Conservation (phyloP, 2,888 invertebrate genomes). For the Cantharis rufa region DNA sequence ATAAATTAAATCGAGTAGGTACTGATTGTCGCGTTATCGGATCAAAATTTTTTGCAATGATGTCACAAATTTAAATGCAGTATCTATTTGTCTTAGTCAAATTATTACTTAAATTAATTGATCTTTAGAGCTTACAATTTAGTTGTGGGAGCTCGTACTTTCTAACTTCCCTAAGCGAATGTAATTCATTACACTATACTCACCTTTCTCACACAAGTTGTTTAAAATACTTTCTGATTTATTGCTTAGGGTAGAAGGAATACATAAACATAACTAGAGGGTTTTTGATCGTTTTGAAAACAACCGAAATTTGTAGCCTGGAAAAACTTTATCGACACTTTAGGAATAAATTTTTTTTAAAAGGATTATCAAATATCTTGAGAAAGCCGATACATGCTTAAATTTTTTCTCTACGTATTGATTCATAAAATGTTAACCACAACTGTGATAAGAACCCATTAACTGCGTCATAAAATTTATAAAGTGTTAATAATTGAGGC, state of each 20-base stretch:
- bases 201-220: conserved; percentile 26
- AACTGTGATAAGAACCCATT: background rate
- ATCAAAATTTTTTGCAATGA: background rate
- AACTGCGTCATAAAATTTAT: background rate
- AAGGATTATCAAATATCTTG: background rate
- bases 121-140: background rate
- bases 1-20: background rate
- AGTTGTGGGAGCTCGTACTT: conserved; percentile 3
- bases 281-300: conserved; percentile 10
- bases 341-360: background rate
- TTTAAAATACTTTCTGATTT: conserved; percentile 25
- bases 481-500: background rate
- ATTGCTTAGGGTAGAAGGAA: conserved; percentile 22
- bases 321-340: conserved; percentile 19
- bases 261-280: conserved; percentile 26
- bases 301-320: conserved; percentile 25
- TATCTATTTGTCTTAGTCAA: background rate
- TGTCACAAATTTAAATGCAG: background rate
- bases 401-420: background rate
- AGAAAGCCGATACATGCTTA: background rate
- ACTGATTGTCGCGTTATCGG: background rate
- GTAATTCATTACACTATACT: conserved; percentile 24
- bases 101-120: background rate
- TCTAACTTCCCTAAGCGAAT: conserved; percentile 5
- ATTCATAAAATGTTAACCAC: background rate